Conservation (phyloP, 2,888 invertebrate species). For the Hartigia nigra region DNA sequence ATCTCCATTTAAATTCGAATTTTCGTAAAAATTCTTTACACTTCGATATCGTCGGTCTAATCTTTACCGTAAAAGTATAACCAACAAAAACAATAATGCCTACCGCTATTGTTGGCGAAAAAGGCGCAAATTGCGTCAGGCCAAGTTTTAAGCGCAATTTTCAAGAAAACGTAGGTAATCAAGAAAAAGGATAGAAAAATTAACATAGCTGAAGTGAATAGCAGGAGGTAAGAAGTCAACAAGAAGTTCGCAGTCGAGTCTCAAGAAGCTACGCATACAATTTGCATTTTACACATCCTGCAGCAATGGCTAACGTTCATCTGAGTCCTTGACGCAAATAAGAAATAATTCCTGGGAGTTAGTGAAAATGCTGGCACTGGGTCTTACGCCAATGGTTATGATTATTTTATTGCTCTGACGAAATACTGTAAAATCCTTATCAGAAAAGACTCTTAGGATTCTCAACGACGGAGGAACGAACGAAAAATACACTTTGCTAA, state of each 20-base stretch:
- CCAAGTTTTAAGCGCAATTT: neutral
- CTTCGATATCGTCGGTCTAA: neutral
- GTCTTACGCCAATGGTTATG: neutral
- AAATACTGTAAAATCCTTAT: neutral
- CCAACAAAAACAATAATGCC: neutral
- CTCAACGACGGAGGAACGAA: neutral
- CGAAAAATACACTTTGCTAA: neutral
- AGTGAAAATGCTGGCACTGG: neutral
- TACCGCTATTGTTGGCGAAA: slow-evolving; percentile 14
- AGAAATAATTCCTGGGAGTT: neutral
- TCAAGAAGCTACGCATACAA: neutral
- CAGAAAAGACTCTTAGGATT: neutral
- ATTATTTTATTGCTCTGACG: neutral
- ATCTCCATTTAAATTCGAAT: slow-evolving; percentile 39
- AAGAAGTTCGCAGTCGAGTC: neutral
- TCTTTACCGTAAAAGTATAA: neutral
- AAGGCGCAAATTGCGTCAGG: neutral
- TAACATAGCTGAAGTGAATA: neutral
- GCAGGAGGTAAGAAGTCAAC: neutral
- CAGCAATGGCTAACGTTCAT: neutral
- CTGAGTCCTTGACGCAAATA: neutral
- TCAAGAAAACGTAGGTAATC: too few species aligned
- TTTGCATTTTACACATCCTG: neutral
- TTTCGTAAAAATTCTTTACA: slow-evolving; percentile 4
- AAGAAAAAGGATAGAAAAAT: neutral